A percentile compares a stretch with the other conserved stretches of the same genome.
Evolutionary conservation across 2,113 vertebrate species (phyloP).

Genomic region (Bothrops jararaca): DNA sequence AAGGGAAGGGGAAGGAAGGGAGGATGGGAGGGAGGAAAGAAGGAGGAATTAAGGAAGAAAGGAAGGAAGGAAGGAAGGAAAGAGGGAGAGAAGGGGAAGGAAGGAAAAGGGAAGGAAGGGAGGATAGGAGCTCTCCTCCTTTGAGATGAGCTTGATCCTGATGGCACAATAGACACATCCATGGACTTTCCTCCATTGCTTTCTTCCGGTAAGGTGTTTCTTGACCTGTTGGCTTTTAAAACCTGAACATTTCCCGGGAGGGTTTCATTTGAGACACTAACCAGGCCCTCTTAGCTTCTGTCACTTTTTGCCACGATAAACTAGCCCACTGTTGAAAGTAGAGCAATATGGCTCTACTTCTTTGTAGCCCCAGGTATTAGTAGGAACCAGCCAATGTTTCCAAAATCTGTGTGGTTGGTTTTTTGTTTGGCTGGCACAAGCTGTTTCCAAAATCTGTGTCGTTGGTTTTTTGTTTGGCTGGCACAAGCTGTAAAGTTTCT

Average conservation of each 20-base stretch:
- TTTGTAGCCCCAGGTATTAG: background rate
- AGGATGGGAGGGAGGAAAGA: background rate
- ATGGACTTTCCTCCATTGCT: background rate
- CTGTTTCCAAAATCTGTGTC: slow-evolving; percentile 9
- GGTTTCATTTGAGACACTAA: background rate
- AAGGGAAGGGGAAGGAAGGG: no score
- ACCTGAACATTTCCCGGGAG: background rate
- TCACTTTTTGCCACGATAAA: background rate
- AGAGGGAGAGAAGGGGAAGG: no score
- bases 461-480: background rate
- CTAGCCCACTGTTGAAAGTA: background rate
- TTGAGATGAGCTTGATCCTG: background rate
- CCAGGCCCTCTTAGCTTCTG: background rate
- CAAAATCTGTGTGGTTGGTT: background rate
- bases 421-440: background rate
- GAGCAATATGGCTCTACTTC: background rate
- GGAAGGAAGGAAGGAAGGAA: no score
- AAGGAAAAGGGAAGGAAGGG: no score
- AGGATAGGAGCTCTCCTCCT: no score
- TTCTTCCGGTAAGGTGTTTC: background rate
- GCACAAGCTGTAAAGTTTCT: background rate
- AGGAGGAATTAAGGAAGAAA: background rate
- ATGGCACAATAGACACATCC: background rate
- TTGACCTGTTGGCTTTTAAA: background rate
- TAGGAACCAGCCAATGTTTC: background rate